Evolutionary conservation across 2,797 vertebrate genomes (phyloP), one percentile per base, ranked within the genome.

Genomic region (Coregonus sp.): DNA sequence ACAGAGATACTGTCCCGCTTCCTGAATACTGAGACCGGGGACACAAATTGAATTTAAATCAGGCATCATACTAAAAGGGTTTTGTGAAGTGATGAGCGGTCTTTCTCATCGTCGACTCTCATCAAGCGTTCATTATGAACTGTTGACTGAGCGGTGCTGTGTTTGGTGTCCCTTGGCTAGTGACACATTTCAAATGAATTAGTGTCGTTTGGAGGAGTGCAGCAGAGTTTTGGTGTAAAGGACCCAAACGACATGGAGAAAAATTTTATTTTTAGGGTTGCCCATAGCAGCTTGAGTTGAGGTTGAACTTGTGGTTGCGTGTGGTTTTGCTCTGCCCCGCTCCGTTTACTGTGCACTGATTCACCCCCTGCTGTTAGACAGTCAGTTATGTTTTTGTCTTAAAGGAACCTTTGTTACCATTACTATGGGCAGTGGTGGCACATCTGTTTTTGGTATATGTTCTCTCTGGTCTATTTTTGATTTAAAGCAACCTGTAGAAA

Each of bases 231-330:
- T 47, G 20, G 33, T 63, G 73, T 5, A n/a, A 47, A 37, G 33
- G 72, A 63, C 35, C 0, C 73, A 63, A 2, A 25, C n/a, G 70
- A 78, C 71, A 25, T 79, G 80, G 20, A 31, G 31, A 56, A 1
- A 35, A 15, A 0, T 69, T 69, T 78, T 79, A n/a, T 83, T 84
- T 85, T 74, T 63, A 54, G 69, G 69, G 63, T 15, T 50, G 73
- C 80, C n/a, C 0, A 52, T 82, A 74, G 71, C 63, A 82, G 73
- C 59, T 12, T 15, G 77, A 70, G 67, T 86, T 84, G n/a, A 68
- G 84, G 88, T 75, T 83, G 72, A 88, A 90, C 84, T 90, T 87
- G 80, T 80, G 74, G 79, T 83, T 79, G 85, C 84, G 72, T 84
- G 81, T 79, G 86, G 82, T 85, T 84, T 81, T 80, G 79, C 81